Conservation (phyloP, 1,140 invertebrate species). For the Camponotus floridanus region DNA sequence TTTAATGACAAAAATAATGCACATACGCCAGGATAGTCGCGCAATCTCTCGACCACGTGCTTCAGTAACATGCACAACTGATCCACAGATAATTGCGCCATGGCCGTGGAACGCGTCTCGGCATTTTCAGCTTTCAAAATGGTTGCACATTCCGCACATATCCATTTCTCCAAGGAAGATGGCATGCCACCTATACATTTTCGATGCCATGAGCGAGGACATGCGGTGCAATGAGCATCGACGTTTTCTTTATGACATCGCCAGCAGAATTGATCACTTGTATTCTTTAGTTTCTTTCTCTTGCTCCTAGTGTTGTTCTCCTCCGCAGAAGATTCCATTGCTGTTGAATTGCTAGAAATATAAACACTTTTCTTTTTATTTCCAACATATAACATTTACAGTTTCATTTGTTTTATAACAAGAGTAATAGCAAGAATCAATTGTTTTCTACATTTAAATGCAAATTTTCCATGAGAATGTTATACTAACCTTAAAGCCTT, state of each 20-base stretch:
- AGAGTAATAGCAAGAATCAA: background rate
- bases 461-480: background rate
- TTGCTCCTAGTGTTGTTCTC: constrained; percentile 58
- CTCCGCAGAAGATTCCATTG: constrained; percentile 21
- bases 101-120: constrained; percentile 90
- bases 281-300: constrained; percentile 75
- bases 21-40: constrained; percentile 90
- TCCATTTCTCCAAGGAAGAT: constrained; percentile 89
- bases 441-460: too few species aligned
- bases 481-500: constrained; percentile 68
- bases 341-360: constrained; percentile 48
- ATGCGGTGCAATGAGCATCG: constrained; percentile 91
- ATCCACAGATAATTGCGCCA: constrained; percentile 91
- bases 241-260: constrained; percentile 91
- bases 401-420: background rate
- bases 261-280: constrained; percentile 95
- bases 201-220: constrained; percentile 94
- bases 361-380: constrained; percentile 4
- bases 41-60: constrained; percentile 91
- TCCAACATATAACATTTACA: background rate
- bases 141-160: constrained; percentile 94
- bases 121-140: constrained; percentile 93
- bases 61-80: constrained; percentile 92
- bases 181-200: constrained; percentile 89
- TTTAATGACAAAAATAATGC: constrained; percentile 12